These are phyloP conservation scores for Taurulus bubalis DNA, from an alignment of 2,113 vertebrate genomes.

Conservation along the genomic window DNA sequence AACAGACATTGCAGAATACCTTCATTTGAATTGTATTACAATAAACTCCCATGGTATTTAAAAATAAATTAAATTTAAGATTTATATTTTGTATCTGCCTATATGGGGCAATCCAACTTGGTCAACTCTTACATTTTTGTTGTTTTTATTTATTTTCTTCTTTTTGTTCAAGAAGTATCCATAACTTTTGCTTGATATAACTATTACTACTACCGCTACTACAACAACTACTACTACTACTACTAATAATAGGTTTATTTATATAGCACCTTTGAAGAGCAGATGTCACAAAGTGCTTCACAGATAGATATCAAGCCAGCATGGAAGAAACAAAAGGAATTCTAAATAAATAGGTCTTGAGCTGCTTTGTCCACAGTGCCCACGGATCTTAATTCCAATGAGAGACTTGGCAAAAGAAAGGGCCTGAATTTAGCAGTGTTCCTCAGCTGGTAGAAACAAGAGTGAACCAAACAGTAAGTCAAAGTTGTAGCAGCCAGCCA, in stretches of 20 bases:
- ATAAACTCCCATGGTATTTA: neutral
- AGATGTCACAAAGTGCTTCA: neutral
- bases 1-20: neutral
- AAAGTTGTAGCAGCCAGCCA: neutral
- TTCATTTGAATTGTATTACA: neutral
- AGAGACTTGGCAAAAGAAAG: too few species aligned
- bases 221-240: too few species aligned
- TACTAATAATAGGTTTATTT: neutral
- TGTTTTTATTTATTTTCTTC: neutral
- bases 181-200: too few species aligned
- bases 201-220: too few species aligned
- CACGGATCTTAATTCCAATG: neutral
- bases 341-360: neutral
- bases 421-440: neutral
- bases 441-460: neutral
- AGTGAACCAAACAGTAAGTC: neutral
- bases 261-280: neutral
- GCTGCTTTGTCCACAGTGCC: neutral
- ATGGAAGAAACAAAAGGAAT: neutral
- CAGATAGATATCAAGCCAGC: neutral
- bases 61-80: neutral
- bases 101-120: neutral
- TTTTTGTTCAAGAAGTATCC: too few species aligned
- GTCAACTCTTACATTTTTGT: neutral
- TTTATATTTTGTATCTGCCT: neutral